Percentiles rank a stretch among this genome's conserved stretches.
Evolutionary conservation across 2,113 vertebrate species (phyloP).

Genomic region (Urocynchramus pylzowi): DNA sequence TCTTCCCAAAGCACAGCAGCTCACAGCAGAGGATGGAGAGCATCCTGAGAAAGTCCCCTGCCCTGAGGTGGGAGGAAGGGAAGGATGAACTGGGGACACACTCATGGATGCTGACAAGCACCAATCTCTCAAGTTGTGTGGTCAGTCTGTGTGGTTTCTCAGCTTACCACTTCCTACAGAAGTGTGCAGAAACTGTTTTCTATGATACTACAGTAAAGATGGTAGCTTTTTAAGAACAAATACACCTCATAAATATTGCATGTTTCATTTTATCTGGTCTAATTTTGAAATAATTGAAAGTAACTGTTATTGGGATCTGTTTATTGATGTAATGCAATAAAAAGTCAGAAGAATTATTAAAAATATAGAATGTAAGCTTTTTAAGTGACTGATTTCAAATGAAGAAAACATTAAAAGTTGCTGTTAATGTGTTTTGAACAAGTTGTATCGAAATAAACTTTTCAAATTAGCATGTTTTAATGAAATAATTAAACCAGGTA

Average conservation of each 20-base stretch:
- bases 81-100: not conserved
- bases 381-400: not conserved
- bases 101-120: not conserved
- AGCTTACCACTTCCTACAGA: constrained; percentile 21
- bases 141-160: not conserved
- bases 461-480: not conserved
- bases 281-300: not conserved
- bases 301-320: not conserved
- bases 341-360: not conserved
- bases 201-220: not conserved
- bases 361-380: not conserved
- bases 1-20: not conserved
- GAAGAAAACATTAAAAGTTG: not conserved
- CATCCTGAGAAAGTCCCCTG: rapidly evolving
- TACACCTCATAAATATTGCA: not conserved
- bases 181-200: not conserved
- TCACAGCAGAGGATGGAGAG: rapidly evolving
- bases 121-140: not conserved
- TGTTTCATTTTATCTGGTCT: not conserved
- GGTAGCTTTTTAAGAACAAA: not conserved
- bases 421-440: not conserved
- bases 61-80: not conserved
- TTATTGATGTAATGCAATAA: not conserved
- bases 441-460: not conserved
- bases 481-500: not conserved